These are phyloP conservation scores for Aleiodes leptofemur DNA, from an alignment of 2,888 invertebrate genomes.

Conservation along the genomic window DNA sequence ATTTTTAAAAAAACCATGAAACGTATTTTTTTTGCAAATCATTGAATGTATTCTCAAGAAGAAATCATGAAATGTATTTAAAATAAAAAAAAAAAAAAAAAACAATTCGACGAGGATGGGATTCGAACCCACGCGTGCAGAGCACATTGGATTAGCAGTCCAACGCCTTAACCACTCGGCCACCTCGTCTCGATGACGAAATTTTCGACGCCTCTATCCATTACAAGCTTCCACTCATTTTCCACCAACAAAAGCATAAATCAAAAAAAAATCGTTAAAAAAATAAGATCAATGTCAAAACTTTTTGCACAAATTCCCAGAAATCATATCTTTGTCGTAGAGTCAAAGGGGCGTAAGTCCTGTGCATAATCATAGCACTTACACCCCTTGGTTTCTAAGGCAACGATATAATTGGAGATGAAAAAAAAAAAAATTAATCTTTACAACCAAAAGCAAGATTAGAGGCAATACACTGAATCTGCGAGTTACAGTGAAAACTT, in stretches of 20 bases:
- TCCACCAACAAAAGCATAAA: background rate
- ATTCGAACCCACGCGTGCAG: constrained; percentile 76
- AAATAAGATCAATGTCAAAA: constrained; percentile 1
- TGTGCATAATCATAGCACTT: too few relatives aligned
- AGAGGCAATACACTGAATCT: constrained; percentile 11
- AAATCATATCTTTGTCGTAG: background rate
- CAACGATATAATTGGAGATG: background rate
- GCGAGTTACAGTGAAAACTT: constrained; percentile 54
- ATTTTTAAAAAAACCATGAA: too few relatives aligned
- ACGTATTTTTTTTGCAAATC: too few relatives aligned
- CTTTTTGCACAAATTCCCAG: background rate
- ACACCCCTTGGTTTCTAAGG: too few relatives aligned
- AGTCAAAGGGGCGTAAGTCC: too few relatives aligned
- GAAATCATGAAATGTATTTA: too few relatives aligned
- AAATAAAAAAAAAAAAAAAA: background rate
- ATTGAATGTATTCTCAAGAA: background rate
- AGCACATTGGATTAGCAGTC: constrained; percentile 76
- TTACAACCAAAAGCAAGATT: background rate
- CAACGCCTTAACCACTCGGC: constrained; percentile 76
- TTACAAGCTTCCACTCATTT: constrained; percentile 6
- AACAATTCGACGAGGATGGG: constrained; percentile 72
- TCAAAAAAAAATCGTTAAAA: background rate
- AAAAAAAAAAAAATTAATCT: constrained; percentile 8
- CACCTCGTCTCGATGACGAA: constrained; percentile 60
- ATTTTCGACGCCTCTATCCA: background rate